Percentiles rank a stretch among this genome's conserved stretches.
Conservation (phyloP, 2,797 vertebrate species). For the Phyllotis vaccarum region DNA sequence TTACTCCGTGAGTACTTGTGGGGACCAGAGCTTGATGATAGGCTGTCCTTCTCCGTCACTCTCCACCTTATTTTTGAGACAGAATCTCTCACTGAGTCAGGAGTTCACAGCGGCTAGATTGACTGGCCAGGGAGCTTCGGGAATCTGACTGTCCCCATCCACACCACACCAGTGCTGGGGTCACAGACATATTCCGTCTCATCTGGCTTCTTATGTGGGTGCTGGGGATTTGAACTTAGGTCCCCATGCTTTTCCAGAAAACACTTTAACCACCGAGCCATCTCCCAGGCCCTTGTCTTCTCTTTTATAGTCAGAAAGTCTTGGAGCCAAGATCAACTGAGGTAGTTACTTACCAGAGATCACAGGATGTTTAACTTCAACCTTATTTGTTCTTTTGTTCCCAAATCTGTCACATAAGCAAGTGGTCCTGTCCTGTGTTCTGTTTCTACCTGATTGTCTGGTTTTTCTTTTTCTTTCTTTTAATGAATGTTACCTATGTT, state of each 20-base stretch:
- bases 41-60: background rate
- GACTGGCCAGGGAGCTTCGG: background rate
- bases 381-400: background rate
- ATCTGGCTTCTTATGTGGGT: background rate
- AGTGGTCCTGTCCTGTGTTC: background rate
- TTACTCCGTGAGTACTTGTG: background rate
- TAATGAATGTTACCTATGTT: background rate
- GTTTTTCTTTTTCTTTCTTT: background rate
- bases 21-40: background rate
- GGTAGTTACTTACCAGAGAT: background rate
- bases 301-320: background rate
- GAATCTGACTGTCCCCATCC: background rate
- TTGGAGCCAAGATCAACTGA: background rate
- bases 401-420: background rate
- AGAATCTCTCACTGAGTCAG: background rate
- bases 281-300: background rate
- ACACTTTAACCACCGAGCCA: background rate
- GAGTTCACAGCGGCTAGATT: background rate
- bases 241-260: background rate
- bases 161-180: background rate
- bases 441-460: background rate
- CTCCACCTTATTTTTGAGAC: background rate
- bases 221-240: background rate
- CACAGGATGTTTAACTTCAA: background rate
- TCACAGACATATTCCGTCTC: background rate